These are phyloP conservation scores for Xestia xanthographa DNA, from an alignment of 2,888 invertebrate species.

Conservation along the genomic window DNA sequence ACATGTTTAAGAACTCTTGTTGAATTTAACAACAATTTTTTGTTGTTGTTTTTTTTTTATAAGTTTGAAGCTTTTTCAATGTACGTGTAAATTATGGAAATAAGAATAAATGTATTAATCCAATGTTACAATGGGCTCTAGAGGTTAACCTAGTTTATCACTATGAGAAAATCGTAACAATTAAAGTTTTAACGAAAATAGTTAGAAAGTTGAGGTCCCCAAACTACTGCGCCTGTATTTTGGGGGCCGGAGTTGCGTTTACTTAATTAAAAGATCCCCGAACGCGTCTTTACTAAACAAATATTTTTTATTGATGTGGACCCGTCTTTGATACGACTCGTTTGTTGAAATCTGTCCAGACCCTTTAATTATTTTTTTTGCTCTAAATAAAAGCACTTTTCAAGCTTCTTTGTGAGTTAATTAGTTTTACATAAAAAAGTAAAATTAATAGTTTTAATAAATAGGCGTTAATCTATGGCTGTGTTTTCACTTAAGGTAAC, in stretches of 20 bases:
- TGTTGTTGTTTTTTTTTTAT: too few relatives aligned
- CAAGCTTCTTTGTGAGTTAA: slow-evolving; percentile 72
- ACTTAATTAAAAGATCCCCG: too few relatives aligned
- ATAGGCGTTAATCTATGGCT: slow-evolving; percentile 89
- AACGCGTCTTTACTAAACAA: background rate
- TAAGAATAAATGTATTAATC: too few relatives aligned
- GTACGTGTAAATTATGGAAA: background rate
- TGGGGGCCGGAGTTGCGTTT: too few relatives aligned
- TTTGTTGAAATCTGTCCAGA: slow-evolving; percentile 13
- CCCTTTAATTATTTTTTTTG: background rate
- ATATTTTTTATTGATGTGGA: background rate
- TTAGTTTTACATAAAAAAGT: slow-evolving; percentile 72
- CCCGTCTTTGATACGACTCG: background rate
- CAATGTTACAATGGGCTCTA: too few relatives aligned
- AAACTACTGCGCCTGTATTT: too few relatives aligned
- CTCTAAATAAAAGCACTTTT: slow-evolving; percentile 38
- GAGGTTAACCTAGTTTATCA: too few relatives aligned
- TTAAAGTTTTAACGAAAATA: too few relatives aligned
- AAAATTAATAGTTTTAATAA: slow-evolving; percentile 65
- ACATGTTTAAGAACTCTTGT: too few relatives aligned
- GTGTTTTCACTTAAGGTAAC: slow-evolving; percentile 89
- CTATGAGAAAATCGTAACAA: too few relatives aligned
- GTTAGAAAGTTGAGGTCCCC: too few relatives aligned
- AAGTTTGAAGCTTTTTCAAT: background rate
- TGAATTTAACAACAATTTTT: too few relatives aligned